Conservation (phyloP, 2,888 invertebrate genomes). For the Tenodera sinensis region DNA sequence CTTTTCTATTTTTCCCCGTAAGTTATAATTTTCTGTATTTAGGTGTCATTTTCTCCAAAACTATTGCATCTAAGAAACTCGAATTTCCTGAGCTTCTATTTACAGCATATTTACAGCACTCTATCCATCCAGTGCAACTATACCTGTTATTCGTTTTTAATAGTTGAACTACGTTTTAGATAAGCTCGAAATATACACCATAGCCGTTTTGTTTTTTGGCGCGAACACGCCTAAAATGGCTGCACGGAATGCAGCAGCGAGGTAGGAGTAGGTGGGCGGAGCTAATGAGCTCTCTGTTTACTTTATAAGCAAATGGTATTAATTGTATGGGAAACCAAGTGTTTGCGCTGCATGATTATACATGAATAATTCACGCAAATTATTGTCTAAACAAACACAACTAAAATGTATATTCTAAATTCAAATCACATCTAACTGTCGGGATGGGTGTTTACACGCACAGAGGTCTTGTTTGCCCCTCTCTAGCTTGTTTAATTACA, state of each 20-base stretch:
- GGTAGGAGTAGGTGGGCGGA: not conserved
- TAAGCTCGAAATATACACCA: too few relatives aligned
- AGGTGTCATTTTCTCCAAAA: too few relatives aligned
- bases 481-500: not conserved
- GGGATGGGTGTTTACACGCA: not conserved
- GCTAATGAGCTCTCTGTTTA: not conserved
- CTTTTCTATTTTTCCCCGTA: too few relatives aligned
- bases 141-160: too few relatives aligned
- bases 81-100: too few relatives aligned
- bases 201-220: not conserved
- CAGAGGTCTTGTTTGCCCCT: not conserved
- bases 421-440: not conserved
- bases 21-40: too few relatives aligned
- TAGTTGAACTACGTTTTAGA: too few relatives aligned
- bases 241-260: not conserved
- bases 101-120: too few relatives aligned
- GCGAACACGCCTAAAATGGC: not conserved
- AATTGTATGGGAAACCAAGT: not conserved
- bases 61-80: too few relatives aligned
- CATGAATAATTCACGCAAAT: not conserved
- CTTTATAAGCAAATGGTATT: not conserved
- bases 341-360: not conserved
- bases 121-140: too few relatives aligned
- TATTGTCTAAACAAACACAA: not conserved
- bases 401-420: not conserved